Evolutionary conservation across 37 sponge, comb jelly and placozoan genomes (phyloP), one percentile per base, ranked within the genome.

Genomic region (Cliona cf. orientalis): DNA sequence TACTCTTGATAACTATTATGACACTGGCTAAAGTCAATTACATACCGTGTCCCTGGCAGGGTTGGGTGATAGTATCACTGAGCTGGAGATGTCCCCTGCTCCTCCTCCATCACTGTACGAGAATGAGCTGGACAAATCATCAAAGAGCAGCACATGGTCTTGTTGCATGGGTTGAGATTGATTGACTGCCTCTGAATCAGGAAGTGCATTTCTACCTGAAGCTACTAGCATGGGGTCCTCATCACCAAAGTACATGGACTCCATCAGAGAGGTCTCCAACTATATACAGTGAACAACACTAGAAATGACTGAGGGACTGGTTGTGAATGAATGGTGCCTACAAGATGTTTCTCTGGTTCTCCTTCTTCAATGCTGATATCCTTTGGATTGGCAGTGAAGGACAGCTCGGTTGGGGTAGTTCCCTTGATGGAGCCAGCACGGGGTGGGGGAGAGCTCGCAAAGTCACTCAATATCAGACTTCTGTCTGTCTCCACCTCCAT

Each of bases 291-390:
- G n/a, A n/a, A n/a, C n/a, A n/a, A n/a, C n/a, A n/a, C n/a, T n/a
- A n/a, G n/a, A n/a, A n/a, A n/a, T n/a, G n/a, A n/a, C n/a, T n/a
- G n/a, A n/a, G n/a, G n/a, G n/a, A n/a, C n/a, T n/a, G n/a, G n/a
- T n/a, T n/a, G n/a, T n/a, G n/a, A n/a, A n/a, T n/a, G n/a, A n/a
- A n/a, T n/a, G n/a, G n/a, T n/a, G n/a, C n/a, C n/a, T n/a, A n/a
- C n/a, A n/a, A n/a, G n/a, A n/a, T n/a, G n/a, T n/a, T n/a, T 49
- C 14, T 49, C 14, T 49, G 17, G 55, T 49, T 19, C 55, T 49
- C 58, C 75, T 35, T 81, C 72, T 38, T 55, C 62, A n/a, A 81
- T 72, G 42, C 82, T 81, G 37, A 81, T 81, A 9, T 81, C 72
- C 46, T 60, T 81, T 31, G 72, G 72, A 14, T 81, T 46, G 25